Percentiles rank a stretch among this genome's conserved stretches.
Conservation (phyloP, 2,113 vertebrate species). For the Prunella fulvescens region DNA sequence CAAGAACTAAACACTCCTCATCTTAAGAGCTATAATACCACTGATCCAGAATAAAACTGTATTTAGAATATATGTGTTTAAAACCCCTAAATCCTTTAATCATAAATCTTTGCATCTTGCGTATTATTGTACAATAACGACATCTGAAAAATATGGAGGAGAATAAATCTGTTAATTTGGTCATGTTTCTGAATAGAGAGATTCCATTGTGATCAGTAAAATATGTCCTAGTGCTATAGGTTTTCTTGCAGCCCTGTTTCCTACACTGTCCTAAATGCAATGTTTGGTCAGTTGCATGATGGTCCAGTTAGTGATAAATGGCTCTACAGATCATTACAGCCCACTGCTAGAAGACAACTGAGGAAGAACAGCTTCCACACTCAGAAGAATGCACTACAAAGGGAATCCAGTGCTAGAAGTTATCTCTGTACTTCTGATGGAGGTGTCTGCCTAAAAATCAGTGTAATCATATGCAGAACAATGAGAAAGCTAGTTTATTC, state of each 20-base stretch:
- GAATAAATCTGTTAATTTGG: not conserved
- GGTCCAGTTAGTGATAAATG: not conserved
- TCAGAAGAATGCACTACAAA: slow-evolving; percentile 4
- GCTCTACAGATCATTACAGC: slow-evolving; percentile 5
- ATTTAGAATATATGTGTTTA: not conserved
- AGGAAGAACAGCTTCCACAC: slow-evolving; percentile 19
- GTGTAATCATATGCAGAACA: not conserved
- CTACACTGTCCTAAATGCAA: not conserved
- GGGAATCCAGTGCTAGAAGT: not conserved
- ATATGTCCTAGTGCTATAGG: not conserved
- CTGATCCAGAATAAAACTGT: not conserved
- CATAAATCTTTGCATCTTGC: not conserved
- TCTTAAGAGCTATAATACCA: not conserved
- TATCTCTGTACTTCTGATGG: not conserved
- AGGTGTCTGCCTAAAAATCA: not conserved
- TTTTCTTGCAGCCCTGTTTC: not conserved
- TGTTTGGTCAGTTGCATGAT: not conserved
- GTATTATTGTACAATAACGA: not conserved
- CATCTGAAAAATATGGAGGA: not conserved
- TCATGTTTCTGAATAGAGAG: not conserved
- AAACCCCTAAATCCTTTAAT: not conserved
- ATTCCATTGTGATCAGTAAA: not conserved
- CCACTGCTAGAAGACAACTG: not conserved
- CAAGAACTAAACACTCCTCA: not conserved
- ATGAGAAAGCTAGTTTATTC: not conserved